These are phyloP conservation scores for Drosophila putrida DNA, from an alignment of 2,888 invertebrate species.

Conservation along the genomic window DNA sequence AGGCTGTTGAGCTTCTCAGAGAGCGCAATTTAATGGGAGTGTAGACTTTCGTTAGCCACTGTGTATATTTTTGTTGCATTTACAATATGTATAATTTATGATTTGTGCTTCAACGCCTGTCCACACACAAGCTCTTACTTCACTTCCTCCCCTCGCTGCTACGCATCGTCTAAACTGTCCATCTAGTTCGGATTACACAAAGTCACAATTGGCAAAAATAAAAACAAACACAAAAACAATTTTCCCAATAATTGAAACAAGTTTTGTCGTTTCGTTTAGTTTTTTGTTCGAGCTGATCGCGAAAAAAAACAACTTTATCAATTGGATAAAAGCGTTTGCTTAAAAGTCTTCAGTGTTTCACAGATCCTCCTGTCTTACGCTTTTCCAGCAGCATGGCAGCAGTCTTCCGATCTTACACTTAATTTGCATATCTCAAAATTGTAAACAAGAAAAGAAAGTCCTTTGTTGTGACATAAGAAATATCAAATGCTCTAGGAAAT, in stretches of 20 bases:
- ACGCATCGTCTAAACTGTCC: background rate
- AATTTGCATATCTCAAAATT: constrained; percentile 14
- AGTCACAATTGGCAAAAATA: constrained; percentile 14
- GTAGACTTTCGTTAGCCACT: too few species aligned
- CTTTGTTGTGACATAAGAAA: background rate
- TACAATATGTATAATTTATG: constrained; percentile 48
- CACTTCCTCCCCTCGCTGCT: background rate
- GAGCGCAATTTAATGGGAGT: too few species aligned
- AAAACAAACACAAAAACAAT: constrained; percentile 21
- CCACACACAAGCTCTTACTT: background rate
- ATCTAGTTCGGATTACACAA: constrained; percentile 6
- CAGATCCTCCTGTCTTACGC: background rate
- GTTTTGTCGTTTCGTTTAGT: constrained; percentile 37
- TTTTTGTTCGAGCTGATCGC: constrained; percentile 1
- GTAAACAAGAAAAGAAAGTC: background rate
- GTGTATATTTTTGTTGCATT: constrained; percentile 31
- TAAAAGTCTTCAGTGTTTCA: constrained; percentile 6
- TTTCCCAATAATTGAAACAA: constrained; percentile 61
- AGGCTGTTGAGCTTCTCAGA: too few species aligned
- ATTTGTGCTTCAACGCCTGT: constrained; percentile 32
- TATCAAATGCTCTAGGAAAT: background rate
- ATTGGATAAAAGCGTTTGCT: constrained; percentile 38
- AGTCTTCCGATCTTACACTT: constrained; percentile 8
- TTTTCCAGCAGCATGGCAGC: background rate
- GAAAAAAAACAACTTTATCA: constrained; percentile 38